phyloP scores from a whole-genome alignment of 2,113 vertebrate species.

The Myiopsitta monachus region DNA sequence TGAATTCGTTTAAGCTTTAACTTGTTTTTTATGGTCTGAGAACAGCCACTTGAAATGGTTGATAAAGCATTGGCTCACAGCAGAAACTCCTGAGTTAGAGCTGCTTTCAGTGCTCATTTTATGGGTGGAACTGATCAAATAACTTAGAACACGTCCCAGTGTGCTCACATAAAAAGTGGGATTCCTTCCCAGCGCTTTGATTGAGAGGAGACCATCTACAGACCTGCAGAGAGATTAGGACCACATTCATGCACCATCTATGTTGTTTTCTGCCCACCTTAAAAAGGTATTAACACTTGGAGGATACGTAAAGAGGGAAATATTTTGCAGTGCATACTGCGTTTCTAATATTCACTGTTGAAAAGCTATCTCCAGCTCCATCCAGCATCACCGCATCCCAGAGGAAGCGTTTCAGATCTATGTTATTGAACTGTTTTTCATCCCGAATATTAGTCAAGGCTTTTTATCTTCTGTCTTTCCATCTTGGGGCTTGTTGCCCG shows the following conservation, averaged over 20 bases:
- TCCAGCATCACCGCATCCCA: accelerated
- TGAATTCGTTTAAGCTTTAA: not conserved
- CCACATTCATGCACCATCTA: accelerated
- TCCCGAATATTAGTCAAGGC: not conserved
- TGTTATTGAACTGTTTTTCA: accelerated
- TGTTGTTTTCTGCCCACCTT: not conserved
- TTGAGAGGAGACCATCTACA: not conserved
- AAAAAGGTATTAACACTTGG: not conserved
- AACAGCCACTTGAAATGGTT: not conserved
- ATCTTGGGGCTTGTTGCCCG: accelerated
- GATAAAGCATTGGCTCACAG: not conserved
- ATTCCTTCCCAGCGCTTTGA: accelerated
- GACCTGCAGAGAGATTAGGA: not conserved
- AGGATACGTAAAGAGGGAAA: no score
- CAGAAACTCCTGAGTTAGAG: not conserved
- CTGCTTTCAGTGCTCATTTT: not conserved
- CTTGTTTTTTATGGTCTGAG: not conserved
- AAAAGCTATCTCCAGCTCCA: not conserved
- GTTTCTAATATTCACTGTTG: not conserved
- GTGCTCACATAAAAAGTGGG: accelerated
- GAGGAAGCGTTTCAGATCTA: accelerated
- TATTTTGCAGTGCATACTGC: not conserved
- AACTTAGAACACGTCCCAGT: accelerated
- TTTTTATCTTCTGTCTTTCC: not conserved
- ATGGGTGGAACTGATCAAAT: not conserved